A percentile compares a stretch with the other conserved stretches of the same genome.
These are phyloP conservation scores for Muscicapa adusta DNA, from an alignment of 2,113 vertebrate genomes.

Conservation along the genomic window DNA sequence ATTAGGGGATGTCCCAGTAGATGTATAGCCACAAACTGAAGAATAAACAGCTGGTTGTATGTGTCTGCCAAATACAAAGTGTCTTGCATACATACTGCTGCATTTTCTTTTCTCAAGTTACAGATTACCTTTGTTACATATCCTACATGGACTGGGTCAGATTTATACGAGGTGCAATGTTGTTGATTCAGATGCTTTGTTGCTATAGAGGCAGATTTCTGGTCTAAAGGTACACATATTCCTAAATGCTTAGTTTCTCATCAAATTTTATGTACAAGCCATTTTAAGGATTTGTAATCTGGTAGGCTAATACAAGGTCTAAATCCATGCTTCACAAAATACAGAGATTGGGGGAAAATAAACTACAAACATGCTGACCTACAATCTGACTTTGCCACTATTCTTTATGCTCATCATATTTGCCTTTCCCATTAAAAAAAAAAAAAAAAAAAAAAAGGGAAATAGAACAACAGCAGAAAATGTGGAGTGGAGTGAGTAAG, in stretches of 20 bases:
- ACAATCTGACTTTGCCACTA: not conserved
- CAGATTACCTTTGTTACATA: not conserved
- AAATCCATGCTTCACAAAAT: not conserved
- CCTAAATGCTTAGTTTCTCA: not conserved
- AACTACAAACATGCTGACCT: not conserved
- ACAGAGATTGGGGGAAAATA: not conserved
- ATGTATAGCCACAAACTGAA: slow-evolving; percentile 40
- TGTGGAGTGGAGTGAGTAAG: not conserved
- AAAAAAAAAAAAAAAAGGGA: not conserved
- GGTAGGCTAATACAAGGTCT: not conserved
- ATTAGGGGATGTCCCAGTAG: not conserved
- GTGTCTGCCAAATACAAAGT: slow-evolving; percentile 24
- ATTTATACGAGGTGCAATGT: not conserved
- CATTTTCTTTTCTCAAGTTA: not conserved
- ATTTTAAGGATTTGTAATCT: not conserved
- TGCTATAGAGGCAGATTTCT: not conserved
- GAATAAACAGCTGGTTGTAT: slow-evolving; percentile 37
- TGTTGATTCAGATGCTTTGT: slow-evolving; percentile 3
- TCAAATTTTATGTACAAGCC: not conserved
- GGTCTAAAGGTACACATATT: not conserved
- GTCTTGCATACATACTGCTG: not conserved
- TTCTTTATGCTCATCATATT: not conserved
- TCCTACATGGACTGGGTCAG: not conserved
- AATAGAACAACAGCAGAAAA: not conserved
- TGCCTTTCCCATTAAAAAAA: not conserved